These are phyloP conservation scores for Scolopax mira DNA, from an alignment of 2,113 vertebrate genomes.

Conservation along the genomic window DNA sequence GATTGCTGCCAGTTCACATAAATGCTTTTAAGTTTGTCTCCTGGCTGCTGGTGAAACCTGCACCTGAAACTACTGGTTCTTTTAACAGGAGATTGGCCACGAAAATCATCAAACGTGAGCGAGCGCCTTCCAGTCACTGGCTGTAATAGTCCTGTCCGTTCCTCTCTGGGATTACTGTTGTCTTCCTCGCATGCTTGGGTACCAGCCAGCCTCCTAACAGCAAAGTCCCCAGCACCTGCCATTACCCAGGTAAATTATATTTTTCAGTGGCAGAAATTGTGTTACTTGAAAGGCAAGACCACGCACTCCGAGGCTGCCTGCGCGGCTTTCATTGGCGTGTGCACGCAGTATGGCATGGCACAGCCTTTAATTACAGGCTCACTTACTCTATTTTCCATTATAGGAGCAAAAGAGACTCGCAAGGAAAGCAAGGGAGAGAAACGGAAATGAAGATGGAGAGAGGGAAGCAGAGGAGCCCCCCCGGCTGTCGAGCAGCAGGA, in stretches of 20 bases:
- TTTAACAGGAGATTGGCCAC: not conserved
- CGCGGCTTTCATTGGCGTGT: not conserved
- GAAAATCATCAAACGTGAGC: not conserved
- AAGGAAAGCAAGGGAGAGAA: not conserved
- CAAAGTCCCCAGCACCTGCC: not conserved
- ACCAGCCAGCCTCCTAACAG: not conserved
- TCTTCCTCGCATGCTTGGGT: not conserved
- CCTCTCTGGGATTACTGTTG: not conserved
- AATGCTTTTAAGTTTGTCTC: not conserved
- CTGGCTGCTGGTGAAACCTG: not conserved
- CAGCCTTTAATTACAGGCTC: slow-evolving; percentile 56
- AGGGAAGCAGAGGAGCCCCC: not conserved
- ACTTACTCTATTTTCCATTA: slow-evolving; percentile 15
- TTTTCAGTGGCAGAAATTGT: not conserved
- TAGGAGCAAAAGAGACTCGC: not conserved
- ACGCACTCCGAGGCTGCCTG: not conserved
- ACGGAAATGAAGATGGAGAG: not conserved
- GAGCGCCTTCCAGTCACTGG: not conserved
- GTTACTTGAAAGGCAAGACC: slow-evolving; percentile 10
- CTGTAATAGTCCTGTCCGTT: not conserved
- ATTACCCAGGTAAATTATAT: not conserved
- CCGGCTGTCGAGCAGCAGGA: not conserved
- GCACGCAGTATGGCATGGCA: not conserved
- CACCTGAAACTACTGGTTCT: not conserved
- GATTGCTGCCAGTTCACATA: not conserved